phyloP scores from a whole-genome alignment of 2,113 vertebrate genomes.

The Lagopus muta region DNA sequence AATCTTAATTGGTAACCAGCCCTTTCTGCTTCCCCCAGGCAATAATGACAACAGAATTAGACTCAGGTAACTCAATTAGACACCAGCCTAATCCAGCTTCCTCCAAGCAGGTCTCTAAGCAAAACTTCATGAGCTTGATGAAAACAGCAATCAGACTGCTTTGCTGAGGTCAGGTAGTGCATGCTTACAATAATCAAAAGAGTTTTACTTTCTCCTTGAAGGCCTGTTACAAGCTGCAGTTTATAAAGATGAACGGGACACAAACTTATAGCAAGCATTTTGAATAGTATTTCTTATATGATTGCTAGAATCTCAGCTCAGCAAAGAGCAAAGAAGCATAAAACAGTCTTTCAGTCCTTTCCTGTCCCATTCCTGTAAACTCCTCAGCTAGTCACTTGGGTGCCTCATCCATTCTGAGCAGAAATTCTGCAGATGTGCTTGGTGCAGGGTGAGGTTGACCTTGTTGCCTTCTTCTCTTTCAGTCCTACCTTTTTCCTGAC shows the following conservation, averaged over 20 bases:
- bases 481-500: not conserved
- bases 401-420: not conserved
- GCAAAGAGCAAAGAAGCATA: not conserved
- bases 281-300: not conserved
- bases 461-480: not conserved
- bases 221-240: not conserved
- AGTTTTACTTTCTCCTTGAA: not conserved
- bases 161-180: not conserved
- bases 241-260: not conserved
- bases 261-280: not conserved
- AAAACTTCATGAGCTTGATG: not conserved
- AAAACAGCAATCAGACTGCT: constrained; percentile 1
- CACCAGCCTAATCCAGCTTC: not conserved
- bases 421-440: not conserved
- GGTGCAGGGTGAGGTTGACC: not conserved
- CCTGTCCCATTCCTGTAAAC: not conserved
- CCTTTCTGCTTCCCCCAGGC: constrained; percentile 38
- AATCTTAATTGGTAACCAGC: constrained; percentile 57
- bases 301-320: not conserved
- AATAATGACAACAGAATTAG: constrained; percentile 54
- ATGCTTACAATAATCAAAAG: not conserved
- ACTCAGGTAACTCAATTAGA: constrained; percentile 51
- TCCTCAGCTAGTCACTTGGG: not conserved
- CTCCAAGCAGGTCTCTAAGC: constrained; percentile 13
- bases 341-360: not conserved